Conservation (phyloP, 2,113 vertebrate genomes). For the Neopipo cinnamomea region DNA sequence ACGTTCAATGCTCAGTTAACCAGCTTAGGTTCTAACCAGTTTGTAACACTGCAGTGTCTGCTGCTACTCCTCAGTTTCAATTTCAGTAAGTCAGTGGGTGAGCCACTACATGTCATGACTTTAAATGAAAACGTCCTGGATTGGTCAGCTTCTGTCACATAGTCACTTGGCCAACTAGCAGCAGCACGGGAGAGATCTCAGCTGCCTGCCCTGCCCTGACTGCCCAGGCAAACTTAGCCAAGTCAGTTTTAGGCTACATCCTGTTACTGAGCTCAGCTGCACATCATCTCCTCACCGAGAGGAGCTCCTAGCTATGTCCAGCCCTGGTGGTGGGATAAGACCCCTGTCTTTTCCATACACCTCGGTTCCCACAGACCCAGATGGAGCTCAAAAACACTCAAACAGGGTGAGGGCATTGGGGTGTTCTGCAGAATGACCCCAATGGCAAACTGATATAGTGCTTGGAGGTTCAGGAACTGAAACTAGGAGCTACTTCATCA, state of each 20-base stretch:
- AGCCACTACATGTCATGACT: neutral
- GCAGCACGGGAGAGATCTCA: neutral
- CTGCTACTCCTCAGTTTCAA: neutral
- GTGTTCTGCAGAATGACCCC: neutral
- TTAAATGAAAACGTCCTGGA: neutral
- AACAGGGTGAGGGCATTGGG: neutral
- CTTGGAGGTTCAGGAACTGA: neutral
- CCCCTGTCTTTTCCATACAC: neutral
- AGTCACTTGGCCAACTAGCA: neutral
- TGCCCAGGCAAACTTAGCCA: neutral
- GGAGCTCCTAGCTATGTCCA: neutral
- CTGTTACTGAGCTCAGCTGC: neutral
- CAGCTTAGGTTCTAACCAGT: neutral
- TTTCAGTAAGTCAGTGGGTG: neutral
- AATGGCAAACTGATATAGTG: neutral
- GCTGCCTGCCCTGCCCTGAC: neutral
- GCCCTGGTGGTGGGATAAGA: neutral
- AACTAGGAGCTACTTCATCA: neutral
- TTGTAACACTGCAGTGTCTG: neutral
- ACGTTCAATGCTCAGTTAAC: neutral
- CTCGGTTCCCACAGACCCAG: neutral
- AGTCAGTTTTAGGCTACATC: neutral
- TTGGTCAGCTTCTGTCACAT: neutral
- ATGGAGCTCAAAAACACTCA: fast-evolving
- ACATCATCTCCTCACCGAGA: neutral